Evolutionary conservation across 2,113 vertebrate species (phyloP), one percentile per base, ranked within the genome.

Genomic region (Lepisosteus osseus): DNA sequence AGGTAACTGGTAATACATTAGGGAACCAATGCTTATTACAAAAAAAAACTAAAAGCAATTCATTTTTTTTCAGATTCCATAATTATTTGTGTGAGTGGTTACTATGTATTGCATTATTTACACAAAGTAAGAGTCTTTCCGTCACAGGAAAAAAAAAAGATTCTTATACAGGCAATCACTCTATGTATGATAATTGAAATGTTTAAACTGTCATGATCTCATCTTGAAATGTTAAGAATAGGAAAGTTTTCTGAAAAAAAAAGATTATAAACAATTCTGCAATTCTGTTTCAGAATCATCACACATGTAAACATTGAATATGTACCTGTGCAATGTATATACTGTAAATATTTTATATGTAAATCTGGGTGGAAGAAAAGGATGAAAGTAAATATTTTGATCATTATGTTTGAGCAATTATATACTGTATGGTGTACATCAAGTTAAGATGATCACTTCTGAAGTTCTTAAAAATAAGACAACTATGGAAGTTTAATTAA

Each of bases 401-500:
- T 62, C 62, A 66, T 75, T 61, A 56, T 15, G 65, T 54, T n/a
- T 54, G 63, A 57, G 62, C 71, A 65, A 69, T 64, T 61, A 74
- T n/a, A 62, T 72, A 69, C 63, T 62, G 45, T 17, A 67, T 69
- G 66, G 40, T 63, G 12, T 59, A 29, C 54, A 61, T 75, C 47
- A 51, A 51, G 47, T 9, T 51, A 51, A 51, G 5, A 65, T 66
- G 55, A 71, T 68, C 45, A 47, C 65, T 76, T 43, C 29, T 44
- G 54, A 71, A 55, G 68, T 79, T 68, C 68, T 73, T 73, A 40
- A n/a, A 79, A 71, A 70, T 73, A 61, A 67, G 63, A 74, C 67
- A 77, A 69, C 73, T 80, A 68, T 72, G 47, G 75, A 75, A 81
- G 72, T 75, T 79, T 78, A 79, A 77, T 64, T 71, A 71, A 67